Evolutionary conservation across 1,140 invertebrate species (phyloP).

Genomic region (Thalassaphorura encarpata): DNA sequence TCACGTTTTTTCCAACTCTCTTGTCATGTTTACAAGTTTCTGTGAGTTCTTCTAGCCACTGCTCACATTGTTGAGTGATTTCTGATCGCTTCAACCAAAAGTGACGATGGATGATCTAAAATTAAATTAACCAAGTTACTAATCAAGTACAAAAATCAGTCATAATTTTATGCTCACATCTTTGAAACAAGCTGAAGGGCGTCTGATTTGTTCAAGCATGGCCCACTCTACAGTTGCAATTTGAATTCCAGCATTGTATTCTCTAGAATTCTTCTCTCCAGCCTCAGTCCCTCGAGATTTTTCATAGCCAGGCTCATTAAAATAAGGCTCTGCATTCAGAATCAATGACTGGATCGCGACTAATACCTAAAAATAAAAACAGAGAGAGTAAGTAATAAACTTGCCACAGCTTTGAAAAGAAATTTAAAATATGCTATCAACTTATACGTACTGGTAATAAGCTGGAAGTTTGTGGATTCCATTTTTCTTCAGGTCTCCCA

Average conservation of each 20-base stretch:
- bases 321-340: conserved; percentile 91
- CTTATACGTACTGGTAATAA: conserved; percentile 65
- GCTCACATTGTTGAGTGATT: conserved; percentile 75
- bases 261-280: conserved; percentile 74
- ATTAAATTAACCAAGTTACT: not conserved
- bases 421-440: conserved; percentile 7
- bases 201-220: conserved; percentile 84
- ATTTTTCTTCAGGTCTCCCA: conserved; percentile 95
- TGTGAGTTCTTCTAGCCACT: conserved; percentile 73
- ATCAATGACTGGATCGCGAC: conserved; percentile 95
- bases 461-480: conserved; percentile 94
- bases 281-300: conserved; percentile 75
- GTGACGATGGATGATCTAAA: conserved; percentile 77
- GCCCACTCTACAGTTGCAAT: conserved; percentile 92
- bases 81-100: conserved; percentile 91
- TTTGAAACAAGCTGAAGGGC: conserved; percentile 86
- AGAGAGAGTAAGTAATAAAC: not conserved
- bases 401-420: not conserved
- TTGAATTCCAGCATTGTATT: conserved; percentile 93
- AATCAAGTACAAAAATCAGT: not conserved
- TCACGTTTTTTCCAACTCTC: conserved; percentile 58
- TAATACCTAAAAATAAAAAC: conserved; percentile 56
- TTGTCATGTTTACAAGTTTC: conserved; percentile 62
- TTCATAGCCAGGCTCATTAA: conserved; percentile 97
- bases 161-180: conserved; percentile 48